phyloP scores from a whole-genome alignment of 2,797 vertebrate species.

The Perodicticus potto region DNA sequence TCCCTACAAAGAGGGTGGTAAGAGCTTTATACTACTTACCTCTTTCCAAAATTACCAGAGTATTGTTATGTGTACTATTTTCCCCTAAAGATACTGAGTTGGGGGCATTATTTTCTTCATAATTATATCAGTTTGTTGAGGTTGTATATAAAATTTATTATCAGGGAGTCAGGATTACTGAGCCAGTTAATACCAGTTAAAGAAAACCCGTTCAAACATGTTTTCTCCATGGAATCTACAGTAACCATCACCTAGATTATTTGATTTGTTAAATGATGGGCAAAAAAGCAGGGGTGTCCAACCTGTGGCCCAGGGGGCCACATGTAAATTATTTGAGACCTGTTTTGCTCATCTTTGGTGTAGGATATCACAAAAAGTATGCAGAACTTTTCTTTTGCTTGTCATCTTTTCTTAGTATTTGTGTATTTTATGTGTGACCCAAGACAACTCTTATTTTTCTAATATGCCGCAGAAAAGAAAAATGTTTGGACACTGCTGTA shows the following conservation, averaged over 20 bases:
- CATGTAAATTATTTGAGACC: too few species aligned
- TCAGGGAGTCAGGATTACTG: not conserved
- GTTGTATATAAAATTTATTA: constrained; percentile 20
- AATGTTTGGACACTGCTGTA: too few species aligned
- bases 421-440: too few species aligned
- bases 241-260: not conserved
- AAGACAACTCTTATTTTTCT: too few species aligned
- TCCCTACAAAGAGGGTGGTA: not conserved
- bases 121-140: not conserved
- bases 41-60: not conserved
- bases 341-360: too few species aligned
- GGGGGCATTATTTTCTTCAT: not conserved
- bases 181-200: not conserved
- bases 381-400: too few species aligned
- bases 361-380: too few species aligned
- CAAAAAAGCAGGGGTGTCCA: too few species aligned
- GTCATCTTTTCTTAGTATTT: too few species aligned
- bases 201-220: not conserved
- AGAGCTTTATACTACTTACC: not conserved
- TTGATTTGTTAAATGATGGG: not conserved
- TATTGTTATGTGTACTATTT: not conserved
- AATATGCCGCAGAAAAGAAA: too few species aligned
- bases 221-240: not conserved
- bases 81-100: not conserved
- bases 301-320: too few species aligned